Conservation (phyloP, 2,113 vertebrate genomes). For the Taurulus bubalis region DNA sequence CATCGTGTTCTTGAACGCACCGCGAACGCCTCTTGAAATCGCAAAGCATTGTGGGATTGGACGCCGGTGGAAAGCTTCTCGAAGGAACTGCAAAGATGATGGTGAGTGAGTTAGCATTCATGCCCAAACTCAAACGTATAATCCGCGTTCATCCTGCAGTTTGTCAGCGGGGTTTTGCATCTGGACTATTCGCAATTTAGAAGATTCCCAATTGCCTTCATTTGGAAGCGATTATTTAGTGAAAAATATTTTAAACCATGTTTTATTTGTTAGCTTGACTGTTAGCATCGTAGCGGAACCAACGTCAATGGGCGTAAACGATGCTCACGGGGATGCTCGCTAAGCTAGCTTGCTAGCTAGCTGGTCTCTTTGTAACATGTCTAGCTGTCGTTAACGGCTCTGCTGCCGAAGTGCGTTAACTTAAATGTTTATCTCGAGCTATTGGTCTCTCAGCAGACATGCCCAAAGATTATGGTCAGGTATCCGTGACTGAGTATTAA, state of each 20-base stretch:
- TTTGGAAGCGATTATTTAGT: slow-evolving; percentile 19
- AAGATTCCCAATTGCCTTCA: fast-evolving
- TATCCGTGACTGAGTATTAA: not conserved
- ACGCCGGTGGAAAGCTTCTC: slow-evolving; percentile 74
- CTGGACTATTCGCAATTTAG: fast-evolving
- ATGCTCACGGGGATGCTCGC: slow-evolving; percentile 26
- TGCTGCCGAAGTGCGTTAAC: not conserved
- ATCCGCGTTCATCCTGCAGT: slow-evolving; percentile 69
- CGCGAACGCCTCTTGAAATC: not conserved
- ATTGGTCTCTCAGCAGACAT: not conserved
- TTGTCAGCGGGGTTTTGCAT: fast-evolving
- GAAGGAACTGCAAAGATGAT: slow-evolving; percentile 81
- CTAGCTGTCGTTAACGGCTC: not conserved
- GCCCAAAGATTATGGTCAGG: not conserved
- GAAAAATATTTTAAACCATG: fast-evolving
- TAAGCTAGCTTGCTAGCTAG: not conserved
- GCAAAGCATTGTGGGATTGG: slow-evolving; percentile 77
- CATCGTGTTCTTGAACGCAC: slow-evolving; percentile 51
- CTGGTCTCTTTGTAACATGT: not conserved
- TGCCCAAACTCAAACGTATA: not conserved
- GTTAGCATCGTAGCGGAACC: slow-evolving; percentile 56
- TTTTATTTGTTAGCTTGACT: not conserved
- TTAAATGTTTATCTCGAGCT: no score
- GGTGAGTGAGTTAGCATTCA: slow-evolving; percentile 73
- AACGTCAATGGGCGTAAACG: slow-evolving; percentile 65